These are phyloP conservation scores for Lethocerus indicus DNA, from an alignment of 1,140 invertebrate genomes.

Conservation along the genomic window DNA sequence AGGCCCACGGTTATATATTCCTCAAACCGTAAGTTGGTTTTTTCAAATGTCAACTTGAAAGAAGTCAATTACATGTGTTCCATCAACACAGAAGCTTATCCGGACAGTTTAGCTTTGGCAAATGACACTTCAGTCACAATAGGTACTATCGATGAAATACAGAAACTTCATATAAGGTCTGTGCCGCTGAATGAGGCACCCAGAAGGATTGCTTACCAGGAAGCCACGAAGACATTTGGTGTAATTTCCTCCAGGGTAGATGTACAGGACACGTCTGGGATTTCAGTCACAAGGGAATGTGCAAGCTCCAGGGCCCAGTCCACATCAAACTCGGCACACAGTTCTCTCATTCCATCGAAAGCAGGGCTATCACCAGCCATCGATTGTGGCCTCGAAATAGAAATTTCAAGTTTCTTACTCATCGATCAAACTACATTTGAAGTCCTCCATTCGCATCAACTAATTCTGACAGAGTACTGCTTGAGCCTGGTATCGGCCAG, in stretches of 20 bases:
- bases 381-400: conserved; percentile 67
- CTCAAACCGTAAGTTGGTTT: conserved; percentile 95
- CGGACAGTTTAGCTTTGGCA: conserved; percentile 84
- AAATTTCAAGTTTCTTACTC: conserved; percentile 81
- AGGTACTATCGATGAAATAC: conserved; percentile 97
- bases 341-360: conserved; percentile 24
- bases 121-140: conserved; percentile 88
- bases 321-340: conserved; percentile 29
- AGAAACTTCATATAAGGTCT: conserved; percentile 92
- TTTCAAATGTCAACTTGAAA: conserved; percentile 97
- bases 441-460: conserved; percentile 82
- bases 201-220: conserved; percentile 85
- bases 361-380: conserved; percentile 22
- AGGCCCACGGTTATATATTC: conserved; percentile 97
- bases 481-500: conserved; percentile 76
- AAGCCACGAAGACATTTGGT: conserved; percentile 85
- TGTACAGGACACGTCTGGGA: conserved; percentile 50
- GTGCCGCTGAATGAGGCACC: conserved; percentile 89
- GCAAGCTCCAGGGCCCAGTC: conserved; percentile 57
- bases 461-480: conserved; percentile 76
- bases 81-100: conserved; percentile 83
- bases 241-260: conserved; percentile 82
- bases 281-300: conserved; percentile 49
- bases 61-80: conserved; percentile 98
- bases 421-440: conserved; percentile 96